Conservation (phyloP, 2,888 invertebrate genomes). For the Caenorhabditis imperialis region DNA sequence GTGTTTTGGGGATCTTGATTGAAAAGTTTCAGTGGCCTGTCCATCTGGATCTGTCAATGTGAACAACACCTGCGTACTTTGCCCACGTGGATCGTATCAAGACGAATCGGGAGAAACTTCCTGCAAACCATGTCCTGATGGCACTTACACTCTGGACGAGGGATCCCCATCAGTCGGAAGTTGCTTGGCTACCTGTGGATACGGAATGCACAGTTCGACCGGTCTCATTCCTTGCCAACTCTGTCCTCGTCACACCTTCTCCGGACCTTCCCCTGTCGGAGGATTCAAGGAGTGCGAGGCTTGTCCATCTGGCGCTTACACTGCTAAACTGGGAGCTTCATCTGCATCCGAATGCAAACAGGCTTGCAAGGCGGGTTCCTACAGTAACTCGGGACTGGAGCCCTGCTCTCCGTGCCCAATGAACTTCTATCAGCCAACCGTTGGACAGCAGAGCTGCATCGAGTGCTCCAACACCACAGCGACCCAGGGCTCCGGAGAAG, state of each 20-base stretch:
- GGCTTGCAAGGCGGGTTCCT: slow-evolving; percentile 88
- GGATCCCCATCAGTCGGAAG: slow-evolving; percentile 82
- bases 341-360: slow-evolving; percentile 81
- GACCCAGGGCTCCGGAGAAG: slow-evolving; percentile 87
- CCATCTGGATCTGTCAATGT: slow-evolving; percentile 95
- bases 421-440: slow-evolving; percentile 90
- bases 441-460: slow-evolving; percentile 85
- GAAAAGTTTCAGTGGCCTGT: slow-evolving; percentile 86
- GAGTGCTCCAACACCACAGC: slow-evolving; percentile 93
- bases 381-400: slow-evolving; percentile 84
- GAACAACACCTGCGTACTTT: slow-evolving; percentile 89
- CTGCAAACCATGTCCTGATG: slow-evolving; percentile 92
- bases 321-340: slow-evolving; percentile 79
- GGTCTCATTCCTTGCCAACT: slow-evolving; percentile 94
- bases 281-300: slow-evolving; percentile 84
- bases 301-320: slow-evolving; percentile 82
- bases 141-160: slow-evolving; percentile 88
- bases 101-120: slow-evolving; percentile 83
- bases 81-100: slow-evolving; percentile 90
- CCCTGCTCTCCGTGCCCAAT: slow-evolving; percentile 93
- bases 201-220: slow-evolving; percentile 94
- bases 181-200: slow-evolving; percentile 87
- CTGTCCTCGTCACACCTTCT: slow-evolving; percentile 91
- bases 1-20: background rate
- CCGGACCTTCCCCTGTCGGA: slow-evolving; percentile 74